phyloP scores from a whole-genome alignment of 2,113 vertebrate species.

The Haemorhous mexicanus region DNA sequence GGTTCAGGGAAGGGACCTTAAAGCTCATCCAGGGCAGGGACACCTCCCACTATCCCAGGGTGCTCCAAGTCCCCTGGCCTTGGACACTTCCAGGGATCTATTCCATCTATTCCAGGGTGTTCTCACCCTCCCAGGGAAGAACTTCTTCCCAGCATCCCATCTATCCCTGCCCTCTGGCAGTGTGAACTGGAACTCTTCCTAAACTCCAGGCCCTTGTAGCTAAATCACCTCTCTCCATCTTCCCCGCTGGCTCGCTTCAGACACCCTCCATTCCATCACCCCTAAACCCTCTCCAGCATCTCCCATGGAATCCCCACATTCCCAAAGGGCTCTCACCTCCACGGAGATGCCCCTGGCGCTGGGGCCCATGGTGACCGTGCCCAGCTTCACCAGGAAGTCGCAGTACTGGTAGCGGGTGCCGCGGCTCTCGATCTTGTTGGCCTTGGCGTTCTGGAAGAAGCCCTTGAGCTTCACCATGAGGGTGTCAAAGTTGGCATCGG shows the following conservation, averaged over 20 bases:
- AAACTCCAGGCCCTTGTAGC: too few relatives aligned
- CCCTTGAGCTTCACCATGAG: slow-evolving; percentile 98
- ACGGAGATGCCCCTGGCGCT: slow-evolving; percentile 93
- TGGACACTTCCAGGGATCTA: too few relatives aligned
- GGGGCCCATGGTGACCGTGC: slow-evolving; percentile 92
- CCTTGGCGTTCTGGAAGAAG: slow-evolving; percentile 97
- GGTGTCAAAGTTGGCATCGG: slow-evolving; percentile 92
- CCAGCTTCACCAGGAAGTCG: slow-evolving; percentile 95
- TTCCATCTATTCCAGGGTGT: too few relatives aligned
- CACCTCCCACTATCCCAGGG: too few relatives aligned
- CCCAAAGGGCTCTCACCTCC: slow-evolving; percentile 75
- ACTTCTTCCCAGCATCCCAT: too few relatives aligned
- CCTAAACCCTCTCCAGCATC: neutral
- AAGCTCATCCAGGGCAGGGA: too few relatives aligned
- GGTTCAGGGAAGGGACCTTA: too few relatives aligned
- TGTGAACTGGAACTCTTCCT: too few relatives aligned
- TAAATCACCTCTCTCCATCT: neutral
- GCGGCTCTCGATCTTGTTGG: slow-evolving; percentile 95
- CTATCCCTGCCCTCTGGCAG: too few relatives aligned
- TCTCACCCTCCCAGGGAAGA: too few relatives aligned
- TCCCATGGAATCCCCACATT: rapidly evolving
- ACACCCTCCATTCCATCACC: rapidly evolving
- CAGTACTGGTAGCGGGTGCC: slow-evolving; percentile 93
- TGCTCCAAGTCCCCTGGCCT: too few relatives aligned
- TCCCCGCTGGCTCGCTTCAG: neutral